Percentiles rank a stretch among this genome's conserved stretches.
phyloP scores from a whole-genome alignment of 2,113 vertebrate genomes.

The Australoheros scitulus region DNA sequence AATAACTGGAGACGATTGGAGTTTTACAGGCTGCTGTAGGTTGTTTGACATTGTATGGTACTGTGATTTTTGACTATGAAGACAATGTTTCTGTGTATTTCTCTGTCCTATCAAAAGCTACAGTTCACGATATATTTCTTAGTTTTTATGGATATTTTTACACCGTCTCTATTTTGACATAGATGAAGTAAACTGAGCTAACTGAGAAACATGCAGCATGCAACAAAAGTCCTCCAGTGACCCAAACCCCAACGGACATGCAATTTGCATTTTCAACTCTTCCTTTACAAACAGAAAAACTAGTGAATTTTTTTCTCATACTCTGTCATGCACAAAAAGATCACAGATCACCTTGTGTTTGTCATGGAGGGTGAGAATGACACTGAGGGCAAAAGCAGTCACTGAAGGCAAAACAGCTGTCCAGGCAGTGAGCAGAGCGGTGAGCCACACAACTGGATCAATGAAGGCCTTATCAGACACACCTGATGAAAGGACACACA shows the following conservation, averaged over 20 bases:
- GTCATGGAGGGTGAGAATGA: constrained; percentile 40
- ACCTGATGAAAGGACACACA: constrained; percentile 71
- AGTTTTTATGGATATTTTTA: not conserved
- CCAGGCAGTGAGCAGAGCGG: constrained; percentile 82
- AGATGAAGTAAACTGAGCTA: not conserved
- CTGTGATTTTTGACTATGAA: not conserved
- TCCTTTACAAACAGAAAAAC: not conserved
- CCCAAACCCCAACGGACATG: not conserved
- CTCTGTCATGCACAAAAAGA: not conserved
- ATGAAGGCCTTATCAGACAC: constrained; percentile 77
- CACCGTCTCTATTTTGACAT: not conserved
- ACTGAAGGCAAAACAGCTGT: constrained; percentile 82
- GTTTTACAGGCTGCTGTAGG: not conserved
- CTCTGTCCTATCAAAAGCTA: not conserved
- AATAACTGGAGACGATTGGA: not conserved
- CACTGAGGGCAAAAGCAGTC: constrained; percentile 57
- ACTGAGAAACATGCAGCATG: not conserved
- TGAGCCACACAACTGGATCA: constrained; percentile 80
- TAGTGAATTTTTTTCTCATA: not conserved
- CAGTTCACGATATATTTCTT: not conserved
- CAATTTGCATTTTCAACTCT: not conserved
- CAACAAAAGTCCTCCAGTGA: not conserved
- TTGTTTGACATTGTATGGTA: not conserved
- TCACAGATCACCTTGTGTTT: constrained; percentile 76
- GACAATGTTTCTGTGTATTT: not conserved